Base-by-base conservation (phyloP, 1,140 invertebrate species). In the Odontomachus brunneus region DNA sequence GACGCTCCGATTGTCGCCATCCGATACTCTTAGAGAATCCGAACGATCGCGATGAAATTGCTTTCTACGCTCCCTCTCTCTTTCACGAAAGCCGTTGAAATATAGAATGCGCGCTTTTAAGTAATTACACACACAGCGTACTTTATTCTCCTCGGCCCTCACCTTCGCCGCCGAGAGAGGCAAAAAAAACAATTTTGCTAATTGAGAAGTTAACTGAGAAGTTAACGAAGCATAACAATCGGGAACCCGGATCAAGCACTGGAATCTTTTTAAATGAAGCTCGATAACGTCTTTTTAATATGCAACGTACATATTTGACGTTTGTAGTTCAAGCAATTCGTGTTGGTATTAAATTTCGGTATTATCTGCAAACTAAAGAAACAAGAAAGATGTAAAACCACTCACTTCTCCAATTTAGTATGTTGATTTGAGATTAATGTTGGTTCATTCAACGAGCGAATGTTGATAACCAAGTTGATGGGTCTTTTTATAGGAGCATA, bases 101-200 rank as follows among this genome's bases (percentile, higher is more conserved):
- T 67, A 76, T 66, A 67, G 15, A 78, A 55, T 44, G 19, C 49
- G 44, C 4, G 67, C 67, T 81, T 60, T 73, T 73, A 81, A 59
- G 24, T 81, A 24, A 81, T 81, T 81, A 49, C 4, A 14, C 11
- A 49, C 4, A 14, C 11, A 4, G n/a, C 0, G 33, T 62, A 24
- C 26, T 59, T 22, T 14, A 15, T 73, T 78, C 55, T 7, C 44
- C 14, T 11, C 17, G 29, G 3, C 5, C 38, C 9, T 4, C 14
- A 55, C n/a, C 15, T 9, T n/a, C 49, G 7, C 15, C 12, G 0
- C 0, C 9, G 3, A 19, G 60, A 48, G 19, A 4, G 19, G 62
- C 26, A 29, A 55, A 24, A n/a, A 48, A 29, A 15, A 14, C 12
- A n/a, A 62, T 38, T 57, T 38, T 17, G 24, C 26, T 57, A 57